Base-by-base conservation (phyloP, 1,140 invertebrate genomes). In the Lutraria rhynchaena region DNA sequence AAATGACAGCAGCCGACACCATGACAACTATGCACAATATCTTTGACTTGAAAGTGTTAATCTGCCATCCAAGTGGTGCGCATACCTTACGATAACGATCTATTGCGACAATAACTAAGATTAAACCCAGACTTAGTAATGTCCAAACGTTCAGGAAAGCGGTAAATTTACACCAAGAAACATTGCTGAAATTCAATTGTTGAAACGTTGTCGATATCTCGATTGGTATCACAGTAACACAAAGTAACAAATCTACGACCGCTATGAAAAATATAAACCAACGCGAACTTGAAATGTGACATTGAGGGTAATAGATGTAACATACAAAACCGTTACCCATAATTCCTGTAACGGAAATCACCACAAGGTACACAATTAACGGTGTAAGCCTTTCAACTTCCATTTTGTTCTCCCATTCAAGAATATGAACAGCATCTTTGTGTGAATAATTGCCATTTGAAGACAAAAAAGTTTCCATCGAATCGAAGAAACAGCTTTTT, bases 271-370 rank as follows among this genome's bases (percentile, higher is more conserved):
- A 49, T 4, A 75, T 75, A 49, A 75, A 75, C 55, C 37, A 61
- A 1, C 58, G 17, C 0, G 73, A 61, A 58, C 37, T 75, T 31
- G 37, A 63, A 17, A 61, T 24, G 17, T 31, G 35, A 24, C 63
- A 75, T 35, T 61, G 19, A 49, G 46, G 51, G 15, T 65, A 41
- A 51, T 82, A 82, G 15, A 82, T 61, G 41, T 75, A 75, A 29
- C 70, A 82, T 1, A 82, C 81, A 19, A 82, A 60, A 15, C 46
- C 57, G 41, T 82, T 82, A n/a, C 81, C 81, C 0, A 65, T 13
- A 7, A 67, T 27, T 3, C 81, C 81, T 4, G 55, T 27, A 31
- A 82, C 17, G 27, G 60, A 41, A 35, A 82, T 63, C 4, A 82
- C 15, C 0, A 51, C 15, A 22, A 82, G 49, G 41, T 65, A 82